These are phyloP conservation scores for Mirza zaza DNA, from an alignment of 2,113 vertebrate genomes.

Conservation along the genomic window DNA sequence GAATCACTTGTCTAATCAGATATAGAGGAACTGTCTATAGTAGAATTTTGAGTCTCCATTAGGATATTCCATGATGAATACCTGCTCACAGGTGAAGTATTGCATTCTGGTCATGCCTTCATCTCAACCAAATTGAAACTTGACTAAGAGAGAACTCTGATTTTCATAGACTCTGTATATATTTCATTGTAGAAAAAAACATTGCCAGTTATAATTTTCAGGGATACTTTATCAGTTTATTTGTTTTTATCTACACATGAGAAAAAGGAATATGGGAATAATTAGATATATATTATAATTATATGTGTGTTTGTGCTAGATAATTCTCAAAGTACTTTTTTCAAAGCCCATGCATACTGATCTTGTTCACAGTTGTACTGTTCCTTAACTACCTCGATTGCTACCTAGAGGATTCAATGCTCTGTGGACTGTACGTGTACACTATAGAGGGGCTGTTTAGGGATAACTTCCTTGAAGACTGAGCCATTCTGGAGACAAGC, in stretches of 20 bases:
- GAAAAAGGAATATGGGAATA: neutral
- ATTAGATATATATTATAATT: neutral
- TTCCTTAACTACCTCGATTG: neutral
- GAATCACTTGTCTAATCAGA: neutral
- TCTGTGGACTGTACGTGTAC: neutral
- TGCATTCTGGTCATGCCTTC: neutral
- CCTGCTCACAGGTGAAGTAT: neutral
- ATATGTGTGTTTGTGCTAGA: neutral
- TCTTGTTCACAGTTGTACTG: neutral
- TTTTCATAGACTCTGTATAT: neutral
- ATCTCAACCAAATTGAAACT: neutral
- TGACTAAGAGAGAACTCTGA: neutral
- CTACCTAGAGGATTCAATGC: neutral
- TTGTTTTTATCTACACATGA: neutral
- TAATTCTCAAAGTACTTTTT: neutral
- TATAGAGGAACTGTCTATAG: neutral
- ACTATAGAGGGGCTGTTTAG: neutral
- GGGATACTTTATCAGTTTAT: neutral
- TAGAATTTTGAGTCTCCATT: neutral
- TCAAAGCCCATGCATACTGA: neutral
- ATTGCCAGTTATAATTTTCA: neutral
- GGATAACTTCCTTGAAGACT: neutral
- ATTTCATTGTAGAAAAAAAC: neutral
- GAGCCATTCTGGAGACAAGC: neutral
- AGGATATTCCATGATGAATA: neutral